Evolutionary conservation across 2,888 invertebrate species (phyloP).

Genomic region (Chloromyia formosa): DNA sequence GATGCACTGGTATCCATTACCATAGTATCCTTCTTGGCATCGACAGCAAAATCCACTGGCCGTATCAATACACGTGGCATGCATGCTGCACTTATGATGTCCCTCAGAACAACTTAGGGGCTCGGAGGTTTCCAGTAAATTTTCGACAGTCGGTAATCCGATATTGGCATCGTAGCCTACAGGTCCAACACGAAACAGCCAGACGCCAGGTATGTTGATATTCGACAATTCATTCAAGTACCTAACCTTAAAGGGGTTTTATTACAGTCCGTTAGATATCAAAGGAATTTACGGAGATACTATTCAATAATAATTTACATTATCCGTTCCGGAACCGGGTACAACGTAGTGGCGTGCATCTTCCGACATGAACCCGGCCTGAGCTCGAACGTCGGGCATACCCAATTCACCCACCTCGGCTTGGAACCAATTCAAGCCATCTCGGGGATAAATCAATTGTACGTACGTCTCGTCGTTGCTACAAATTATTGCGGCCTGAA

Average conservation of each 20-base stretch:
- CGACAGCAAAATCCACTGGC: conserved; percentile 88
- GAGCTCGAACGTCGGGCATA: conserved; percentile 88
- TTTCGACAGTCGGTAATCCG: conserved; percentile 71
- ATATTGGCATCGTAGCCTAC: conserved; percentile 71
- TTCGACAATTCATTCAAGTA: conserved; percentile 81
- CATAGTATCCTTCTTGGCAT: conserved; percentile 85
- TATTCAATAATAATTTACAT: conserved; percentile 69
- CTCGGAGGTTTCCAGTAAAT: conserved; percentile 60
- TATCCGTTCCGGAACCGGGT: conserved; percentile 91
- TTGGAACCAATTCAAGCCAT: conserved; percentile 92
- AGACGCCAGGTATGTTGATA: conserved; percentile 83
- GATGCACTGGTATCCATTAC: conserved; percentile 92
- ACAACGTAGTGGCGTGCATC: conserved; percentile 80
- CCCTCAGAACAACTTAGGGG: conserved; percentile 70
- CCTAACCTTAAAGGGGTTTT: conserved; percentile 55
- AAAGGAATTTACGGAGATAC: background rate
- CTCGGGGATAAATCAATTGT: conserved; percentile 85
- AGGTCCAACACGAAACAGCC: conserved; percentile 86
- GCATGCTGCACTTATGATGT: conserved; percentile 79
- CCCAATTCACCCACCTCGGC: conserved; percentile 79
- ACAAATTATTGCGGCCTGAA: conserved; percentile 58
- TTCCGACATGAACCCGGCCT: conserved; percentile 89
- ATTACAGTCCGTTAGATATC: conserved; percentile 28
- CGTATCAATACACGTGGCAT: conserved; percentile 85
- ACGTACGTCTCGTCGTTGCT: conserved; percentile 75